phyloP scores from a whole-genome alignment of 2,113 vertebrate species.

The Poeciliopsis retropinna region DNA sequence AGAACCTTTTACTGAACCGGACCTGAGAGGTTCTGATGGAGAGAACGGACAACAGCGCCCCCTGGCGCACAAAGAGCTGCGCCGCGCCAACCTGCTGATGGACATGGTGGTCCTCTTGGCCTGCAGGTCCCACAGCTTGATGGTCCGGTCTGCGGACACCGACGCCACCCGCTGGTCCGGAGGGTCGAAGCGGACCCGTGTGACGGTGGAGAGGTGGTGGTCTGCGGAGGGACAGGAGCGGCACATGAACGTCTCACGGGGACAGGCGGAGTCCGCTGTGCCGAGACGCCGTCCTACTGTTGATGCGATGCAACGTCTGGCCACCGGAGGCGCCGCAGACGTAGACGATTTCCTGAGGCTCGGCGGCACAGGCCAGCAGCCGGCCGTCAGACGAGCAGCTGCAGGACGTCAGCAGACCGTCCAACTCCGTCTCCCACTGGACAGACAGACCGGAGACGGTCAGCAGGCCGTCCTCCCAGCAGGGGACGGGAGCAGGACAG shows the following conservation, averaged over 20 bases:
- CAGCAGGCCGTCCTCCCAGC: too few relatives aligned
- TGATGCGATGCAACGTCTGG: slow-evolving; percentile 45
- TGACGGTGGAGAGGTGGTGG: slow-evolving; percentile 79
- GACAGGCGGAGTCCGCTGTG: too few relatives aligned
- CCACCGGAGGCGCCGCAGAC: slow-evolving; percentile 60
- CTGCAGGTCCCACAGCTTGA: slow-evolving; percentile 83
- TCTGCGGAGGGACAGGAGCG: slow-evolving; percentile 52
- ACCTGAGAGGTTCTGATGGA: too few relatives aligned
- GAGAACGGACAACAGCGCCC: too few relatives aligned
- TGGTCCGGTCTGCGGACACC: slow-evolving; percentile 74
- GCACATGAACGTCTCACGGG: neutral
- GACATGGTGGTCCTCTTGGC: slow-evolving; percentile 72
- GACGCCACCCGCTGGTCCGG: slow-evolving; percentile 77
- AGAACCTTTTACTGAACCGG: too few relatives aligned
- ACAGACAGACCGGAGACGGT: too few relatives aligned
- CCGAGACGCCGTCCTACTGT: slow-evolving; percentile 55
- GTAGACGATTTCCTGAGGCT: slow-evolving; percentile 67
- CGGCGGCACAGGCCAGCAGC: slow-evolving; percentile 69
- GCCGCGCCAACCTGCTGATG: slow-evolving; percentile 70
- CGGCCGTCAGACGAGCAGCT: slow-evolving; percentile 77
- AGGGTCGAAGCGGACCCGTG: slow-evolving; percentile 80
- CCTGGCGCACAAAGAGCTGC: too few relatives aligned
- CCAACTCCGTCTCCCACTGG: too few relatives aligned
- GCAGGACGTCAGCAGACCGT: slow-evolving; percentile 77
- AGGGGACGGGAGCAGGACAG: too few relatives aligned